Conservation (phyloP, 2,888 invertebrate species). For the Troglohyphantes excavatus region DNA sequence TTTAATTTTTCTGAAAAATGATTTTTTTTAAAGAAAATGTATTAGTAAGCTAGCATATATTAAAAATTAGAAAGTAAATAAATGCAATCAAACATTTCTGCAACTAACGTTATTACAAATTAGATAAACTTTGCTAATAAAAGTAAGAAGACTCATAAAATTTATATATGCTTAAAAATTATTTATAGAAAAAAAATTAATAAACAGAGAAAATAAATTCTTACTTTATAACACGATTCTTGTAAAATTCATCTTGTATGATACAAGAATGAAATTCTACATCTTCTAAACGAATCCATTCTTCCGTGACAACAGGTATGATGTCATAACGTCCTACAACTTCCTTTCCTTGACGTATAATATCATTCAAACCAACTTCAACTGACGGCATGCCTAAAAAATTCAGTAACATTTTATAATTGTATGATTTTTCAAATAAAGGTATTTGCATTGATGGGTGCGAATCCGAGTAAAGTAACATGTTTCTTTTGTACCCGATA, state of each 20-base stretch:
- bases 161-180: not conserved
- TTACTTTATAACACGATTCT: slow-evolving; percentile 81
- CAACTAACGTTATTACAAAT: too few relatives aligned
- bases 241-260: slow-evolving; percentile 93
- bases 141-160: too few relatives aligned
- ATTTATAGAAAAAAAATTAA: not conserved
- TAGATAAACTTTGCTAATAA: too few relatives aligned
- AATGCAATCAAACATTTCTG: too few relatives aligned
- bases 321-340: slow-evolving; percentile 99
- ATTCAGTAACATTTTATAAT: not conserved
- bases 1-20: too few relatives aligned
- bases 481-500: too few relatives aligned
- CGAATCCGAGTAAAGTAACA: too few relatives aligned
- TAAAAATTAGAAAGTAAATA: too few relatives aligned
- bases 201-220: not conserved
- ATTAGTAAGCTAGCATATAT: too few relatives aligned
- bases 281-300: slow-evolving; percentile 98
- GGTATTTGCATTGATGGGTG: too few relatives aligned
- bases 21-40: too few relatives aligned
- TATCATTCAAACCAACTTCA: slow-evolving; percentile 98
- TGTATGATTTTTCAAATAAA: too few relatives aligned
- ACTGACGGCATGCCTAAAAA: slow-evolving; percentile 93
- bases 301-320: slow-evolving; percentile 98
- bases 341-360: slow-evolving; percentile 98
- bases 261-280: slow-evolving; percentile 97